Evolutionary conservation across 2,888 invertebrate genomes (phyloP), one percentile per base, ranked within the genome.

Genomic region (Phalangium opilio): DNA sequence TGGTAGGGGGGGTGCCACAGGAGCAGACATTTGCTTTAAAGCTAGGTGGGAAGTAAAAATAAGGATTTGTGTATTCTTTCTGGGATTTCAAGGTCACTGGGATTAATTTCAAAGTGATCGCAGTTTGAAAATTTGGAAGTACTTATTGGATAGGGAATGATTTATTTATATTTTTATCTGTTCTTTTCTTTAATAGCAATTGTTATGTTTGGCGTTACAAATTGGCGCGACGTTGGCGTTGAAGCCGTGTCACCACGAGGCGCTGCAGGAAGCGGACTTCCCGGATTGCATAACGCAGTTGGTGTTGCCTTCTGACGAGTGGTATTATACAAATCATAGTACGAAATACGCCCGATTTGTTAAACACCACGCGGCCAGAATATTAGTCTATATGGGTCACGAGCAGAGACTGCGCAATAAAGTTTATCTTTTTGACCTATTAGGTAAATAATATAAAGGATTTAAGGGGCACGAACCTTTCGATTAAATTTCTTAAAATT

Each of bases 271-370:
- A 27, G 70, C 73, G 12, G 74, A 75, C 53, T 68, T 76, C 43
- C 73, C 75, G 11, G 76, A 76, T 61, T 71, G 72, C 54, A 62
- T 77, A 40, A 73, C 75, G 58, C 74, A 75, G 62, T 67, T 77
- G 50, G 66, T 77, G 45, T 66, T 77, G 52, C 77, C 77, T 15
- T 75, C 76, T 1, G 76, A 77, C 60, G 77, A 77, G 59, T 76
- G 75, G 74, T 77, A 76, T 64, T 77, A 77, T 64, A 77, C 76
- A 42, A 76, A 76, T 59, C 76, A 76, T 62, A 74, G 73, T 56
- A 77, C 76, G 41, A 71, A 73, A 60, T 76, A 74, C 59, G 75
- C 76, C 44, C 68, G 71, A 47, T 76, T 71, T 58, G 76, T 77
- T 47, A 77, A 77, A 59, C 75, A 76, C 62, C 76, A 77, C 61